phyloP scores from a whole-genome alignment of 2,888 invertebrate species.

The Euplagia quadripunctaria region DNA sequence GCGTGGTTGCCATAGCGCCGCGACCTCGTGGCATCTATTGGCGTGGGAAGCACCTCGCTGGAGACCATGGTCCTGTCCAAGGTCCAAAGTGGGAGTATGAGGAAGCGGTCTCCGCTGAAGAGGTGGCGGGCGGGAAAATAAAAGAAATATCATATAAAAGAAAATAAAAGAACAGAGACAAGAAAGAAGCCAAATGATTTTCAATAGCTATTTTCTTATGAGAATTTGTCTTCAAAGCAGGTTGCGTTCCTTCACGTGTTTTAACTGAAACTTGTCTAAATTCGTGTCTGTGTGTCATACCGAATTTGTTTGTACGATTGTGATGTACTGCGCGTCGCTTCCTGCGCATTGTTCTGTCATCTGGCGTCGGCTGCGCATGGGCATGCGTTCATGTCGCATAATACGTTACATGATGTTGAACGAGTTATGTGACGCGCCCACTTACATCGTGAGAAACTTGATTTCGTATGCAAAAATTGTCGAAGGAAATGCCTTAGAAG shows the following conservation, averaged over 20 bases:
- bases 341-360: conserved; percentile 42
- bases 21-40: no score
- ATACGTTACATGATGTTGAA: conserved; percentile 10
- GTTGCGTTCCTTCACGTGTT: conserved; percentile 4
- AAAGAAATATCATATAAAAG: neutral
- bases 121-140: no score
- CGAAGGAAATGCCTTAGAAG: neutral
- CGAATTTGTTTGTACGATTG: conserved; percentile 23
- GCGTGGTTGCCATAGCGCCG: no score
- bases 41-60: no score
- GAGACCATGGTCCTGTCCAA: no score
- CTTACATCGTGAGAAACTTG: conserved; percentile 15
- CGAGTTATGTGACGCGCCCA: conserved; percentile 10
- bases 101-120: no score
- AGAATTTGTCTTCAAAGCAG: conserved; percentile 3
- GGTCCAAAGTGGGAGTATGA: no score
- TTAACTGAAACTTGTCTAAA: conserved; percentile 33
- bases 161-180: neutral
- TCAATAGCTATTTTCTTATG: neutral
- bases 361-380: conserved; percentile 22
- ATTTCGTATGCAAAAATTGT: conserved; percentile 4
- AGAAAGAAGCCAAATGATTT: neutral
- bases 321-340: conserved; percentile 38
- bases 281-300: conserved; percentile 49
- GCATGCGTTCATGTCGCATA: conserved; percentile 2